These are phyloP conservation scores for Gymnarchus niloticus DNA, from an alignment of 2,113 vertebrate species.

Conservation along the genomic window DNA sequence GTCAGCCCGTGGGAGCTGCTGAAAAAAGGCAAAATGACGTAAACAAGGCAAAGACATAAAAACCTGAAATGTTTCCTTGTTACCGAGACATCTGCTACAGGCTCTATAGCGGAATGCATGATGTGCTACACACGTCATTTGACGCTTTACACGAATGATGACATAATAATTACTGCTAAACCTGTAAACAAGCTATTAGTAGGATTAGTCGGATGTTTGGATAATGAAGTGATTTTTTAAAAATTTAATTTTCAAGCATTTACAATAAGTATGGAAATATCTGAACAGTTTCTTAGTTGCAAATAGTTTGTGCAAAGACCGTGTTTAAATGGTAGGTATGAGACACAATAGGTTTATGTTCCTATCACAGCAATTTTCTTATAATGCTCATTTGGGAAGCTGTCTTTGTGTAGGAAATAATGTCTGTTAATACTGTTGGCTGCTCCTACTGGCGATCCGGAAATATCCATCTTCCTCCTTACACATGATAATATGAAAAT, in stretches of 20 bases:
- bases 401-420: neutral
- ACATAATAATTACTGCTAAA: neutral
- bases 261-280: too few species aligned
- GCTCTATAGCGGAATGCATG: too few species aligned
- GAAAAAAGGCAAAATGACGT: too few species aligned
- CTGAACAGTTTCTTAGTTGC: neutral
- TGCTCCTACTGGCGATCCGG: neutral
- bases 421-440: neutral
- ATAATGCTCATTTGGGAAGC: neutral
- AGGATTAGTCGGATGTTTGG: neutral
- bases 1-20: too few species aligned
- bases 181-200: neutral
- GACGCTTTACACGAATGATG: neutral
- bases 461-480: neutral
- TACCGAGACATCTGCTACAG: too few species aligned
- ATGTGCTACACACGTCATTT: too few species aligned
- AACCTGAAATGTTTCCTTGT: too few species aligned
- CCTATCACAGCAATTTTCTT: neutral
- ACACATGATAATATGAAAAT: neutral
- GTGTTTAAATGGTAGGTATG: neutral
- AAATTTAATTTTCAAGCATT: neutral
- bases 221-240: neutral
- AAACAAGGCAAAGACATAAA: too few species aligned
- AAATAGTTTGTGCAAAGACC: neutral
- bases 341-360: too few species aligned